These are phyloP conservation scores for Parazoanthus atlanticus DNA, from an alignment of 92 coral and sea anemone species.

Conservation along the genomic window DNA sequence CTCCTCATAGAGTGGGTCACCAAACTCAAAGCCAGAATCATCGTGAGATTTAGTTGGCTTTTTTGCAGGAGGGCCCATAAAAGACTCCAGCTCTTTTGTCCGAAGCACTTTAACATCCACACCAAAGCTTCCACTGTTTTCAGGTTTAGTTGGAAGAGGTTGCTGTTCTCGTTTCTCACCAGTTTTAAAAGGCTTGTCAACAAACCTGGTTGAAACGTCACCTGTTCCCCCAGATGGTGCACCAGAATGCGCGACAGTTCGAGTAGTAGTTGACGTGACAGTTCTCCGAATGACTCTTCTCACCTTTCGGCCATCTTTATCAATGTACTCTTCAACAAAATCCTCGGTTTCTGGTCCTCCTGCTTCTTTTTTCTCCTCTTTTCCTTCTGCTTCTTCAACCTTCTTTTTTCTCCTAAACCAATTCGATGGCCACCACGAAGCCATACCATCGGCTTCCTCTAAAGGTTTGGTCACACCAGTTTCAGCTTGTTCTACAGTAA, in stretches of 20 bases:
- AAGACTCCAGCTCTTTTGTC: slow-evolving; percentile 41
- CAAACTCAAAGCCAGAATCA: slow-evolving; percentile 52
- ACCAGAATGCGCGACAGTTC: background rate
- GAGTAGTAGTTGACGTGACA: slow-evolving; percentile 57
- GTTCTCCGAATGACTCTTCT: slow-evolving; percentile 58
- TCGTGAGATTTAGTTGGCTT: slow-evolving; percentile 11
- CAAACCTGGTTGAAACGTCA: slow-evolving; percentile 5
- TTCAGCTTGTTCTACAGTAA: slow-evolving; percentile 18
- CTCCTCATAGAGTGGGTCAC: slow-evolving; percentile 56
- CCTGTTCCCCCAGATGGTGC: background rate
- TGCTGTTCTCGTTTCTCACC: background rate
- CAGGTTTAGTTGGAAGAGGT: slow-evolving; percentile 3
- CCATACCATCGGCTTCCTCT: slow-evolving; percentile 15
- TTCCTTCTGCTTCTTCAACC: slow-evolving; percentile 8
- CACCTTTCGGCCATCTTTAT: slow-evolving; percentile 71
- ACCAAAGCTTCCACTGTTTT: background rate
- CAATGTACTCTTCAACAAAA: slow-evolving; percentile 65
- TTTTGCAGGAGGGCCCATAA: slow-evolving; percentile 29
- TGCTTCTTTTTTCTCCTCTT: slow-evolving; percentile 17
- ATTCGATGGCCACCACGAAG: slow-evolving; percentile 50
- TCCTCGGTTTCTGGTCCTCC: slow-evolving; percentile 62
- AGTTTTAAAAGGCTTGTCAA: slow-evolving; percentile 17
- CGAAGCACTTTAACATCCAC: slow-evolving; percentile 31
- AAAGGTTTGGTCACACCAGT: background rate
- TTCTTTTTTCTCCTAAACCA: slow-evolving; percentile 44